These are phyloP conservation scores for Engystomops pustulosus DNA, from an alignment of 2,113 vertebrate genomes.

Conservation along the genomic window DNA sequence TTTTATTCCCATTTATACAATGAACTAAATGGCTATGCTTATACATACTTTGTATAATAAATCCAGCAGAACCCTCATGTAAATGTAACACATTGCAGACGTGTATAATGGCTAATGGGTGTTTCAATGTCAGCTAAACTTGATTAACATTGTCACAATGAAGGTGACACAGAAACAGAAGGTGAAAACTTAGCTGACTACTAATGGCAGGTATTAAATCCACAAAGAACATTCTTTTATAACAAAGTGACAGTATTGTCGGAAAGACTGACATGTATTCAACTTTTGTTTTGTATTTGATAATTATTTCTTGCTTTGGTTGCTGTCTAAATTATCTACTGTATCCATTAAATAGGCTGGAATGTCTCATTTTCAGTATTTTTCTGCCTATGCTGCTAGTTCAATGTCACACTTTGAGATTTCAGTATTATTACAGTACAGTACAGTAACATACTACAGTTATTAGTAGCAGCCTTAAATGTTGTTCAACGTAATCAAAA, in stretches of 20 bases:
- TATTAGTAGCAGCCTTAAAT: too few species aligned
- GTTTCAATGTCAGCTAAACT: not conserved
- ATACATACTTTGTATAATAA: not conserved
- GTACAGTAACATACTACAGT: too few species aligned
- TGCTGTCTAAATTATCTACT: not conserved
- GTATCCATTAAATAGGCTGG: constrained; percentile 3
- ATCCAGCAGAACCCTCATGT: not conserved
- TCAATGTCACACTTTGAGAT: not conserved
- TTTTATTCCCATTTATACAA: not conserved
- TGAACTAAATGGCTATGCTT: not conserved
- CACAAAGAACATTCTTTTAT: not conserved
- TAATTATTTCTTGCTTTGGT: constrained; percentile 21
- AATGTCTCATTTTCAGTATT: not conserved
- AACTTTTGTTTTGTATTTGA: not conserved
- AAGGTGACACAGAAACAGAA: not conserved
- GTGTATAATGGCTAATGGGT: not conserved
- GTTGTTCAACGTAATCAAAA: too few species aligned
- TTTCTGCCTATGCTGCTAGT: not conserved
- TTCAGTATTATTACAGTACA: too few species aligned
- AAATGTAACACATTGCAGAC: not conserved
- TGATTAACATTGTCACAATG: not conserved
- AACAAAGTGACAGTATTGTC: not conserved
- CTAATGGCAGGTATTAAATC: not conserved
- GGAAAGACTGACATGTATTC: not conserved
- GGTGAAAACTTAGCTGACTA: not conserved